Percentiles rank a stretch among this genome's conserved stretches.
Conservation (phyloP, 2,888 invertebrate species). For the Polietes domitor region DNA sequence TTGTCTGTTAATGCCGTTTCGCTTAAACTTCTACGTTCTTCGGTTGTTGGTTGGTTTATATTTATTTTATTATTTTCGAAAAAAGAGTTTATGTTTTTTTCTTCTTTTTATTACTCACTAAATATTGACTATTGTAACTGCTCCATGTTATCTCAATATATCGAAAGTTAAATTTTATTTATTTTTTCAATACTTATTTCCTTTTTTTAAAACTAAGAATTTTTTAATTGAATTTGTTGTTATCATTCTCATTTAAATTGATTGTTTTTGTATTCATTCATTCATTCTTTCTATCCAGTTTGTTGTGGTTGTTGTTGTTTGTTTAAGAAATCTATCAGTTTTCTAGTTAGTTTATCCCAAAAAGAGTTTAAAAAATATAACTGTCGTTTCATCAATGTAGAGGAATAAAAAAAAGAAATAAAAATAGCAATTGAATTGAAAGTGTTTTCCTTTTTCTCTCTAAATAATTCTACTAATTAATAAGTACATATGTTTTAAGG, state of each 20-base stretch:
- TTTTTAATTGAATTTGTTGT: neutral
- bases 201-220: neutral
- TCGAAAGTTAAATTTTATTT: constrained; percentile 10
- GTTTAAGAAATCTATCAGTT: neutral
- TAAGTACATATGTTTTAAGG: neutral
- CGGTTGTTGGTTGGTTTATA: neutral
- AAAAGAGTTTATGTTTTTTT: constrained; percentile 23
- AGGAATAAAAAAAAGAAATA: neutral
- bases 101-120: constrained; percentile 35
- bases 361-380: constrained; percentile 12
- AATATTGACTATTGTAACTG: constrained; percentile 60
- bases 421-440: neutral
- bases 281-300: neutral
- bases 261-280: neutral
- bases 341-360: constrained; percentile 3
- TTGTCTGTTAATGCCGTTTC: constrained; percentile 39
- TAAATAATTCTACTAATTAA: constrained; percentile 11
- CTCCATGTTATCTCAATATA: constrained; percentile 3
- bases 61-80: constrained; percentile 24
- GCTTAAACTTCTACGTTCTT: constrained; percentile 19
- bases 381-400: neutral
- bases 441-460: neutral
- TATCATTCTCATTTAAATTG: constrained; percentile 6
- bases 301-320: neutral
- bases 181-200: neutral